These are phyloP conservation scores for Lepetodrilus schrolli DNA, from an alignment of 2,888 invertebrate genomes.

Conservation along the genomic window DNA sequence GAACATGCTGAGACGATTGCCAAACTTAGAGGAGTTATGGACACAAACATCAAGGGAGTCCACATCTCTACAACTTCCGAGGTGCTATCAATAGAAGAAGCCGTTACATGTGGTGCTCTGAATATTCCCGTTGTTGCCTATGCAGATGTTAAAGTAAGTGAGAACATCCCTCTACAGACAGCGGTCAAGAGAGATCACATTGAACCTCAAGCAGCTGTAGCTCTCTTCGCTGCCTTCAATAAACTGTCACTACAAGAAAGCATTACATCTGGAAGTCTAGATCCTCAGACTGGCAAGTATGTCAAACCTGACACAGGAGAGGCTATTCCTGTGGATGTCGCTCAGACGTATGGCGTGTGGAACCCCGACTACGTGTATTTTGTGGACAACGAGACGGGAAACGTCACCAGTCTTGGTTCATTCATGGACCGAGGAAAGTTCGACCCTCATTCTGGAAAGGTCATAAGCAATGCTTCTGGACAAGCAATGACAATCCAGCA, in stretches of 20 bases:
- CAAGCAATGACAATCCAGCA: constrained; percentile 80
- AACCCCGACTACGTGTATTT: constrained; percentile 68
- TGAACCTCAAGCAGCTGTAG: constrained; percentile 57
- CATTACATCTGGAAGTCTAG: constrained; percentile 72
- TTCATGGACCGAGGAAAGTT: constrained; percentile 76
- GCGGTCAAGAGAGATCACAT: constrained; percentile 64
- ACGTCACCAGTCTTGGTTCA: constrained; percentile 64
- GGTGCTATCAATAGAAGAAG: constrained; percentile 79
- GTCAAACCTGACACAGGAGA: constrained; percentile 73
- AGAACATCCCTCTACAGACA: constrained; percentile 56
- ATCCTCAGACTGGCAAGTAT: constrained; percentile 75
- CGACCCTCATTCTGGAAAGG: constrained; percentile 80
- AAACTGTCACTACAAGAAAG: constrained; percentile 73
- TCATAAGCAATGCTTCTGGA: constrained; percentile 81
- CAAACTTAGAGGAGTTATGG: constrained; percentile 74
- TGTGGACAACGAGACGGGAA: constrained; percentile 66
- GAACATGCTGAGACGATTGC: constrained; percentile 60
- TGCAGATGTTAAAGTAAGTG: constrained; percentile 52
- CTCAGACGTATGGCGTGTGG: constrained; percentile 80
- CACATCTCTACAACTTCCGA: constrained; percentile 85
- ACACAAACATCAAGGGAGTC: constrained; percentile 80
- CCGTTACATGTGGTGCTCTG: constrained; percentile 60
- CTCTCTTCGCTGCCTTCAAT: constrained; percentile 69
- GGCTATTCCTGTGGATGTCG: constrained; percentile 82
- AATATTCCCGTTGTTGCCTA: constrained; percentile 61